Evolutionary conservation across 2,888 invertebrate species (phyloP).

Genomic region (Synergus japonicus): DNA sequence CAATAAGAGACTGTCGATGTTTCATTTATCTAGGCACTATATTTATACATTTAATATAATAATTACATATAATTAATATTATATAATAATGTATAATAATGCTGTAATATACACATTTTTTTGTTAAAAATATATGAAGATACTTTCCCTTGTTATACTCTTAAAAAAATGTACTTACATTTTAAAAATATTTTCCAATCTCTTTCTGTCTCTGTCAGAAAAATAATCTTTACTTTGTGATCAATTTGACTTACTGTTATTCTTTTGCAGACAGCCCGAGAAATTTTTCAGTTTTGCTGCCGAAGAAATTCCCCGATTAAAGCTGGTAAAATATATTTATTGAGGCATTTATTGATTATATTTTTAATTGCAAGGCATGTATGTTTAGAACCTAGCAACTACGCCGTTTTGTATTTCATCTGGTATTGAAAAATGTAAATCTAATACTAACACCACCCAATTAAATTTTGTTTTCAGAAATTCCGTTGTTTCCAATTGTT

Average conservation of each 20-base stretch:
- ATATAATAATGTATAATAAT: not conserved
- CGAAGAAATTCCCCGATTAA: not conserved
- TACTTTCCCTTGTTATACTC: not conserved
- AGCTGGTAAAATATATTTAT: conserved; percentile 4
- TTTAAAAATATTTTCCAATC: not conserved
- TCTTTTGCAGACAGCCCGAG: not conserved
- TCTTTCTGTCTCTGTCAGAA: too few species aligned
- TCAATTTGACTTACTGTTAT: not conserved
- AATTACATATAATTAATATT: not conserved
- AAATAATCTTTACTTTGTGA: not conserved
- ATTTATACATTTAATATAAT: too few species aligned
- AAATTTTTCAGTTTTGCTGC: not conserved
- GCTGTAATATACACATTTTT: not conserved
- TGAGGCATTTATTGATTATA: not conserved
- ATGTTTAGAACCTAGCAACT: conserved; percentile 17
- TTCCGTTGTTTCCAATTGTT: conserved; percentile 75
- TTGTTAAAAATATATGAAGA: not conserved
- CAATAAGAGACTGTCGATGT: too few species aligned
- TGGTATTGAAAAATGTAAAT: not conserved
- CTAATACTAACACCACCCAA: not conserved
- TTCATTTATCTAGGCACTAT: too few species aligned
- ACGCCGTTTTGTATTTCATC: not conserved
- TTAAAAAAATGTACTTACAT: not conserved
- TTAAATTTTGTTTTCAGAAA: conserved; percentile 62
- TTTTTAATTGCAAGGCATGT: conserved; percentile 28